Base-by-base conservation (phyloP, 2,113 vertebrate genomes). In the Arenaria interpres region DNA sequence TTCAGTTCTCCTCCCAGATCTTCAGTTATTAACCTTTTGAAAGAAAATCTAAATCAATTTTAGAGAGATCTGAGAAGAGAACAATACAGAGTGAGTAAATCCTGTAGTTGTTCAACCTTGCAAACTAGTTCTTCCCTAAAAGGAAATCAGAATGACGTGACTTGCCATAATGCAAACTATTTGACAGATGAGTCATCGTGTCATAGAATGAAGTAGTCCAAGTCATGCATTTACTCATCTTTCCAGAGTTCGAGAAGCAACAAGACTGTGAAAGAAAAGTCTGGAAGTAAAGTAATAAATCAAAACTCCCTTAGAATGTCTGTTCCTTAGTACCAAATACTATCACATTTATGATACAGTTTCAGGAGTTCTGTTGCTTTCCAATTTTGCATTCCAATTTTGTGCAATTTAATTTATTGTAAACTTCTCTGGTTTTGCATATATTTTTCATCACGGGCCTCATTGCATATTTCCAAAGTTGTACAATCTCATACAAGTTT, bases 111-210 rank as follows among this genome's bases (percentile, higher is more conserved):
- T 94, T 97, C 93, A 96, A 83, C 60, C 66, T 96, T 89, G 72
- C 88, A 92, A 96, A 75, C 41, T 53, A 91, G 73, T 74, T 92
- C 66, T 82, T 91, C 64, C 59, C 75, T 48, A 33, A 93, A 96
- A 97, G 78, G 63, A 96, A 97, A 94, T 95, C 85, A 94, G 93
- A 97, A 74, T 79, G 25, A 81, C 68, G 81, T 33, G 68, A 75
- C 76, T 72, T 96, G 48, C 80, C 54, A 63, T 77, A 95, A 87
- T 43, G 79, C 59, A 95, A 74, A 72, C 64, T 96, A 63, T 89
- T 94, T 82, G 62, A 95, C 81, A 97, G 90, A 63, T 90, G 62
- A 96, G 39, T 91, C 82, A 89, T 66, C 63, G 7, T 71, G 85
- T 62, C 66, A 82, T 53, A 96, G 35, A 97, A 94, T 43, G 28